These are phyloP conservation scores for Trachelus iudaicus DNA, from an alignment of 2,888 invertebrate genomes.

Conservation along the genomic window DNA sequence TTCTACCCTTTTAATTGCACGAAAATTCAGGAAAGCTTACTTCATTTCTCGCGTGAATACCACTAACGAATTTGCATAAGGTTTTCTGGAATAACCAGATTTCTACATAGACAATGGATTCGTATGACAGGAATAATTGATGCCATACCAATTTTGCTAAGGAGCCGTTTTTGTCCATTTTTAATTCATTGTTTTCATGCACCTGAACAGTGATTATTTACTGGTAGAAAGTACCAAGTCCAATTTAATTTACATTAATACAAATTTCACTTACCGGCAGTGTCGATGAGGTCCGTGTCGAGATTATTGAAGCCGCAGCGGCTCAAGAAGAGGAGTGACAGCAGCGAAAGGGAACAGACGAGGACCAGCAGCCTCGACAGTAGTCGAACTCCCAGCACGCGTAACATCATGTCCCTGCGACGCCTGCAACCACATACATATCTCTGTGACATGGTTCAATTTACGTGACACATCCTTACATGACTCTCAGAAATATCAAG, in stretches of 20 bases:
- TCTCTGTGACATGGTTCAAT: constrained; percentile 38
- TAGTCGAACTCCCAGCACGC: constrained; percentile 69
- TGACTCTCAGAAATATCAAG: not conserved
- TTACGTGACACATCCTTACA: constrained; percentile 16
- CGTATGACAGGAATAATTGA: not conserved
- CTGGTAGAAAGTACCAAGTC: not conserved
- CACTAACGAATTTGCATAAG: not conserved
- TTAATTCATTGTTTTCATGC: not conserved
- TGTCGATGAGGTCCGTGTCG: constrained; percentile 56
- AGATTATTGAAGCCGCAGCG: constrained; percentile 68
- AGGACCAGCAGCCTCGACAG: constrained; percentile 70
- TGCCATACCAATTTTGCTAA: not conserved
- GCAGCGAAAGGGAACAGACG: constrained; percentile 69
- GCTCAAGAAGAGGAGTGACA: constrained; percentile 70
- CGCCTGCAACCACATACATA: constrained; percentile 47
- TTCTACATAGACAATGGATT: not conserved
- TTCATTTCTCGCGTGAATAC: not conserved
- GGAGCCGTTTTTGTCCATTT: not conserved
- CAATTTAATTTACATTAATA: not conserved
- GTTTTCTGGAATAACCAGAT: not conserved
- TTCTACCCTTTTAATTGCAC: not conserved
- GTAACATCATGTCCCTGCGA: constrained; percentile 66
- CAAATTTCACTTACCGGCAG: constrained; percentile 44
- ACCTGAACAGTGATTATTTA: not conserved
- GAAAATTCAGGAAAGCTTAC: not conserved